Percentiles rank a stretch among this genome's conserved stretches.
Evolutionary conservation across 2,797 vertebrate species (phyloP).

Genomic region (Labeo calbasu): DNA sequence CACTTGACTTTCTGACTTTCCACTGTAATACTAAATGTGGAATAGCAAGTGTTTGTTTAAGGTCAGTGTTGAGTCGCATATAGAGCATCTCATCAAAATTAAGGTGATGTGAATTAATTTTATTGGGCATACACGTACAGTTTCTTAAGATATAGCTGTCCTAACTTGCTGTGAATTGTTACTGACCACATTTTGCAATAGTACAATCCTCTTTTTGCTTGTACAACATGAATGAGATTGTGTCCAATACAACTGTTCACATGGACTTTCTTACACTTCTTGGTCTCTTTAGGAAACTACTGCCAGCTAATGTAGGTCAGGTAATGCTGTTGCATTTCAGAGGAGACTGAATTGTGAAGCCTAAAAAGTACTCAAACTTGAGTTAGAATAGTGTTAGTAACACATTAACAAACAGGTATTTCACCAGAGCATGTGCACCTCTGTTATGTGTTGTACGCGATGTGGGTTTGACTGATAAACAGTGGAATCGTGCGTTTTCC

Average conservation of each 20-base stretch:
- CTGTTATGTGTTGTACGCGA: neutral
- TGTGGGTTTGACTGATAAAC: constrained; percentile 16
- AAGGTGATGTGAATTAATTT: neutral
- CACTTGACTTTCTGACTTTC: neutral
- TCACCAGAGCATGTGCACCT: neutral
- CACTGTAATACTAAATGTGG: neutral
- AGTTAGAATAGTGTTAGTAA: neutral
- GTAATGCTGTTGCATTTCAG: neutral
- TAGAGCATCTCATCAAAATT: neutral
- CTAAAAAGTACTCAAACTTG: neutral
- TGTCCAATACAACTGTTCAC: neutral
- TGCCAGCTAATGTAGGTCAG: neutral
- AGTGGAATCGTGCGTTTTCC: neutral
- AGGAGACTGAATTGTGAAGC: neutral
- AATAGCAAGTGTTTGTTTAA: neutral
- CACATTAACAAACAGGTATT: neutral
- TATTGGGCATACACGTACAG: neutral
- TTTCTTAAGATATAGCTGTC: neutral
- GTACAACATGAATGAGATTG: neutral
- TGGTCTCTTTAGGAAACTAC: neutral
- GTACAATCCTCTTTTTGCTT: neutral
- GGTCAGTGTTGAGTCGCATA: neutral
- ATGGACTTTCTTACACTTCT: neutral
- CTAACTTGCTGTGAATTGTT: neutral
- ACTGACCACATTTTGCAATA: neutral